Base-by-base conservation (phyloP, 2,797 vertebrate genomes). In the Novumbra hubbsi region DNA sequence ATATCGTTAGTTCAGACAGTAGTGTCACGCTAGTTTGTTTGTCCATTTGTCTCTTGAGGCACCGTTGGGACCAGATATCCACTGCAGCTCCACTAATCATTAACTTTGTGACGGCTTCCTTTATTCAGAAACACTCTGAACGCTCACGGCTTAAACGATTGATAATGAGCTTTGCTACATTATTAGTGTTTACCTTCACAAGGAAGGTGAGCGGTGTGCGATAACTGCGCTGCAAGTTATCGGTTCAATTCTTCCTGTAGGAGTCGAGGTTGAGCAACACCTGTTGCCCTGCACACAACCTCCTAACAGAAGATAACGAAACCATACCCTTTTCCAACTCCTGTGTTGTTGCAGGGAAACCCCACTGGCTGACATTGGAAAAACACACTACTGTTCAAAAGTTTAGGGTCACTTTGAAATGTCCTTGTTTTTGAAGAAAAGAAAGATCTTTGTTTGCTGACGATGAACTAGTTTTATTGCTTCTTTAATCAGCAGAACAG, bases 241-340 rank as follows among this genome's bases (percentile, higher is more conserved):
- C 76, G 62, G 71, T 86, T 84, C 84, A 79, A 82, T 80, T 70
- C 78, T n/a, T 70, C 63, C 21, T 32, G 45, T 19, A 55, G 2
- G 74, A 84, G 85, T 88, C 84, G 86, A 88, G 85, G 85, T 85
- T 88, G 81, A 82, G 84, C 81, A 87, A 84, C 84, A 85, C 78
- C 81, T 88, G 9, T 60, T 60, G 85, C 75, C 82, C 87, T 83
- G 76, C 77, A 77, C 74, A 73, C 82, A 88, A 91, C 87, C 92
- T 88, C 88, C 89, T 89, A 82, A 88, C 83, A 82, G 71, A 49
- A 86, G 86, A 86, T 85, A 83, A 88, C 83, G 73, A 73, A 82
- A 70, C 71, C 80, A 67, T 68, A 57, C 55, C 84, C 70, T 84
- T 68, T 83, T 84, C 85, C 60, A 63, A 27, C 45, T 11, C 55